These are phyloP conservation scores for Bombus terrestris DNA, from an alignment of 1,140 invertebrate genomes.

Conservation along the genomic window DNA sequence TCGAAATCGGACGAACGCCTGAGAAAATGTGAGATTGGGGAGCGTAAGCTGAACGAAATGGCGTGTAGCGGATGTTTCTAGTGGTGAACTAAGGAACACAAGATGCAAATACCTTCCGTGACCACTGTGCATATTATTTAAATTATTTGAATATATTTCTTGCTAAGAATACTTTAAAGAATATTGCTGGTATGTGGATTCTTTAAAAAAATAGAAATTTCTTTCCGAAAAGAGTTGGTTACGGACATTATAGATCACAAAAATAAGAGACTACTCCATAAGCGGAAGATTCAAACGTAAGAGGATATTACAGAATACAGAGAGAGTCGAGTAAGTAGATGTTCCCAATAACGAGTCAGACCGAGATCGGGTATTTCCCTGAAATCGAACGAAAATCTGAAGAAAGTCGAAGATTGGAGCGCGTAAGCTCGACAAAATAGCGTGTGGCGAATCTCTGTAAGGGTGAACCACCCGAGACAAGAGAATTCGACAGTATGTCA, in stretches of 20 bases:
- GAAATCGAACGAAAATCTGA: neutral
- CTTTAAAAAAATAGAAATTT: no score
- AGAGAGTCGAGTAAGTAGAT: neutral
- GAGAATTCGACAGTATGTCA: slow-evolving; percentile 15
- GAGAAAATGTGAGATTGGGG: no score
- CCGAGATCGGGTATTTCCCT: neutral
- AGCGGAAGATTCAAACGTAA: neutral
- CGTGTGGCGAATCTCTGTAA: neutral
- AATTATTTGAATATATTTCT: no score
- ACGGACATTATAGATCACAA: no score
- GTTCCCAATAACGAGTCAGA: neutral
- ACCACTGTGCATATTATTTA: no score
- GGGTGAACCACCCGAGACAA: neutral
- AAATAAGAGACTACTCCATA: neutral
- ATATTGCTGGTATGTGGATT: no score
- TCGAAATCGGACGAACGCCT: no score
- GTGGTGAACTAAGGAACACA: no score
- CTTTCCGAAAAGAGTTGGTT: no score
- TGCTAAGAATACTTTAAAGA: no score
- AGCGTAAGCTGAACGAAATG: no score
- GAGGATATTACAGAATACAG: neutral
- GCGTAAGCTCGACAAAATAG: neutral
- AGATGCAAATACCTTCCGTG: neutral
- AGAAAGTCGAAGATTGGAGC: neutral
- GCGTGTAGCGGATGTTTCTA: no score